Percentiles rank a stretch among this genome's conserved stretches.
These are phyloP conservation scores for Lepisosteus osseus DNA, from an alignment of 2,113 vertebrate genomes.

Conservation along the genomic window DNA sequence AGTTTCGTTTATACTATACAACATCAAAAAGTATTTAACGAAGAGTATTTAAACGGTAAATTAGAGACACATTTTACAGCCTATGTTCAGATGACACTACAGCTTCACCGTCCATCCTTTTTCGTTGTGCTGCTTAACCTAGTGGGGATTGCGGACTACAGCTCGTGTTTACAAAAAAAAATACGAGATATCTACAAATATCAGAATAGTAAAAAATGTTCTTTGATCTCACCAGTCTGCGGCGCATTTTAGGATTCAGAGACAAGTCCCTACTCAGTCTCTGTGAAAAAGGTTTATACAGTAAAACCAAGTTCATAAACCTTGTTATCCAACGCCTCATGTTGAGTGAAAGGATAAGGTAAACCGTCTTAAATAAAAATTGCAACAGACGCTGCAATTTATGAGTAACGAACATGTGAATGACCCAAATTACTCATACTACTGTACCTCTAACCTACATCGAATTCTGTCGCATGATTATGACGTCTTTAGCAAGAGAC, in stretches of 20 bases:
- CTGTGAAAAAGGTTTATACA: slow-evolving; percentile 19
- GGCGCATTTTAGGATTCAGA: slow-evolving; percentile 24
- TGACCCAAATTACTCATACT: too few relatives aligned
- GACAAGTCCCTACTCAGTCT: slow-evolving; percentile 35
- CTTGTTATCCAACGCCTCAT: slow-evolving; percentile 47
- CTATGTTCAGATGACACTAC: not conserved
- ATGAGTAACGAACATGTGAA: not conserved
- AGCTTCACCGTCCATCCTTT: too few relatives aligned
- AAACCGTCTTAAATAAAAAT: slow-evolving; percentile 19
- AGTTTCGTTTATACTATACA: too few relatives aligned
- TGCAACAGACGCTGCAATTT: slow-evolving; percentile 12
- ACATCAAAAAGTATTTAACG: too few relatives aligned
- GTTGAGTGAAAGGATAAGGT: slow-evolving; percentile 16
- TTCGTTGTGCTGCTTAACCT: too few relatives aligned
- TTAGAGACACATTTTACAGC: too few relatives aligned
- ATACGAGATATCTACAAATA: not conserved
- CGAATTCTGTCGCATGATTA: not conserved
- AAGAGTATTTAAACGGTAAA: too few relatives aligned
- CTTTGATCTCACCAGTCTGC: slow-evolving; percentile 50
- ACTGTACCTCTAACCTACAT: too few relatives aligned
- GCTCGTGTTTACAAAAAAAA: not conserved
- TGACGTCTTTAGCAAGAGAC: slow-evolving; percentile 15
- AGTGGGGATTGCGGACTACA: too few relatives aligned
- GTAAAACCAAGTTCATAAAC: slow-evolving; percentile 38
- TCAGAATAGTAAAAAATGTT: too few relatives aligned